Evolutionary conservation across 2,113 vertebrate species (phyloP).

Genomic region (Neogale vison): DNA sequence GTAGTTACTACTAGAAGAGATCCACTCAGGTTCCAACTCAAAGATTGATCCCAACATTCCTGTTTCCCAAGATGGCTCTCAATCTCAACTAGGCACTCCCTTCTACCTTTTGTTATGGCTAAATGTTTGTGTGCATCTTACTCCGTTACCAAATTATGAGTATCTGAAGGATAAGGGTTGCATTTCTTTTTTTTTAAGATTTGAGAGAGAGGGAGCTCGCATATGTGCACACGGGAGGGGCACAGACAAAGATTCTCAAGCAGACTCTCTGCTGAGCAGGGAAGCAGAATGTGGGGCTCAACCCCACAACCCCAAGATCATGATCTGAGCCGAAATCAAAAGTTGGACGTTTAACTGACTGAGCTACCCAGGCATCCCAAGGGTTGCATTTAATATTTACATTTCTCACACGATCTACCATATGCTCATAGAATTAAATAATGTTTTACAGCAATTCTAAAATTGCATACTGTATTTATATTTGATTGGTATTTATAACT

Average conservation of each 20-base stretch:
- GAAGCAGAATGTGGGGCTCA: not conserved
- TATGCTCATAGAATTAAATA: not conserved
- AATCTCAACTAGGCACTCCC: not conserved
- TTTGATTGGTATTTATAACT: not conserved
- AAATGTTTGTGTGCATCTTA: not conserved
- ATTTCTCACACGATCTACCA: not conserved
- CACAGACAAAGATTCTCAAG: not conserved
- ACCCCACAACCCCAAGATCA: not conserved
- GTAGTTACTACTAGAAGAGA: not conserved
- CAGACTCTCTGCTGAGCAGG: not conserved
- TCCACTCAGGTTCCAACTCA: constrained; percentile 7
- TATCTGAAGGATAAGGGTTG: not conserved
- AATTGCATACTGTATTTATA: not conserved
- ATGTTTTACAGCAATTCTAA: not conserved
- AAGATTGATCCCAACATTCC: not conserved
- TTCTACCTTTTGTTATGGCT: not conserved
- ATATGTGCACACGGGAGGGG: not conserved
- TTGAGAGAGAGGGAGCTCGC: not conserved
- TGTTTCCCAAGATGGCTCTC: not conserved
- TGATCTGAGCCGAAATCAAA: not conserved
- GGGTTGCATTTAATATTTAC: not conserved
- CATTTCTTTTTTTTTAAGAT: not conserved
- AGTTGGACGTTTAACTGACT: not conserved
- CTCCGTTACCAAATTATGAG: not conserved
- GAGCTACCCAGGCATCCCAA: not conserved